phyloP scores from a whole-genome alignment of 2,797 vertebrate species.

The Phataginus tetradactyla region DNA sequence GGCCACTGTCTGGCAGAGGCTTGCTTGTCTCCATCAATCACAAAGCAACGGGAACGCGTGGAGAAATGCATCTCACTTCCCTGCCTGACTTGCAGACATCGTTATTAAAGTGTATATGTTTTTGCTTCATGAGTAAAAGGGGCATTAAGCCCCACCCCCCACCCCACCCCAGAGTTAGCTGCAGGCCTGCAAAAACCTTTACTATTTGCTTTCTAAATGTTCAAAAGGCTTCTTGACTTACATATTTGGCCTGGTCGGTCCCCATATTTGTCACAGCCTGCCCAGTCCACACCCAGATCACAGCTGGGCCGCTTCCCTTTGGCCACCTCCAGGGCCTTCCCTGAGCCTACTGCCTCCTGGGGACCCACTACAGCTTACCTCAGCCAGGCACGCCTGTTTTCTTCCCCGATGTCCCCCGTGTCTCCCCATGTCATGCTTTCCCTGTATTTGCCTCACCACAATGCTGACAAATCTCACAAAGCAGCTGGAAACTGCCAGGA shows the following conservation, averaged over 20 bases:
- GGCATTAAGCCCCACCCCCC: neutral
- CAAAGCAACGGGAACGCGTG: neutral
- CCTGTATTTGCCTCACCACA: too few species aligned
- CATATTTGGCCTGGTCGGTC: neutral
- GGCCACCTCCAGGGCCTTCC: too few species aligned
- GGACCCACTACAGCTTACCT: too few species aligned
- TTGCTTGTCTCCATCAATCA: neutral
- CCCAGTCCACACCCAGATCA: neutral
- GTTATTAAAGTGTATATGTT: rapidly evolving
- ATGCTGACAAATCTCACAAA: too few species aligned
- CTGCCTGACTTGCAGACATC: rapidly evolving
- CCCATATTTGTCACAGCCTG: neutral
- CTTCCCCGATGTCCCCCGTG: too few species aligned
- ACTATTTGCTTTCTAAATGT: neutral
- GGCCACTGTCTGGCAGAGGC: too few species aligned
- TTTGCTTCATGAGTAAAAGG: neutral
- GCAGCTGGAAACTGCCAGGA: too few species aligned
- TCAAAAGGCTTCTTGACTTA: neutral
- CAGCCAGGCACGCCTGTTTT: too few species aligned
- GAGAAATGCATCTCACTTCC: neutral
- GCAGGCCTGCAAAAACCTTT: rapidly evolving
- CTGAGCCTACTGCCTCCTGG: too few species aligned
- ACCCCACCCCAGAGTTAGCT: neutral
- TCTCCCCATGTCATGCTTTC: too few species aligned
- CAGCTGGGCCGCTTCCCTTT: neutral